Percentiles rank a stretch among this genome's conserved stretches.
These are phyloP conservation scores for Porites australiensis DNA, from an alignment of 64 coral and sea anemone species.

Conservation along the genomic window DNA sequence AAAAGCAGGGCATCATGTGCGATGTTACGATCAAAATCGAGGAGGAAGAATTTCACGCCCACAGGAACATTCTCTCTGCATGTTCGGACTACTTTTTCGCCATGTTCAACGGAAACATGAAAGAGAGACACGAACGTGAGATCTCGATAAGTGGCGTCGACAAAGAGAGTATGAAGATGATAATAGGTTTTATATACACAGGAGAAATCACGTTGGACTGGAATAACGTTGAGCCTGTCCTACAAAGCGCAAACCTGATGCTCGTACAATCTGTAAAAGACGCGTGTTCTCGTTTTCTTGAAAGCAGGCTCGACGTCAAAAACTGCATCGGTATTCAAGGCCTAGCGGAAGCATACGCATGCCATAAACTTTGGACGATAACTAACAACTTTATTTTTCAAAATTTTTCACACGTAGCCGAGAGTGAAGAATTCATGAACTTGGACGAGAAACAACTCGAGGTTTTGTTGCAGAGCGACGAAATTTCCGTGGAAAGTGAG, in stretches of 20 bases:
- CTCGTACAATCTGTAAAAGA: conserved; percentile 99
- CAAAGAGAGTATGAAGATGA: conserved; percentile 95
- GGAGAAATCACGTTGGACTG: conserved; percentile 93
- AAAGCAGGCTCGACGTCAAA: conserved; percentile 90
- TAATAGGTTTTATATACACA: conserved; percentile 97
- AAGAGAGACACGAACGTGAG: conserved; percentile 85
- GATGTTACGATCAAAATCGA: conserved; percentile 93
- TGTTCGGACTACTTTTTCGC: conserved; percentile 99
- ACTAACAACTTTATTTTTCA: conserved; percentile 82
- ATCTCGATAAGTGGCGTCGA: conserved; percentile 86
- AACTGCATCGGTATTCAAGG: conserved; percentile 96
- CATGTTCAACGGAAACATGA: conserved; percentile 99
- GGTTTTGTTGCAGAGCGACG: conserved; percentile 89
- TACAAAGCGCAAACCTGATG: conserved; percentile 96
- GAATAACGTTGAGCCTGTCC: conserved; percentile 91
- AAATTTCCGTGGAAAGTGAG: conserved; percentile 94
- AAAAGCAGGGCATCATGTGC: conserved; percentile 92
- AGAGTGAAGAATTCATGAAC: conserved; percentile 89
- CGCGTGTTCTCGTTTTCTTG: conserved; percentile 95
- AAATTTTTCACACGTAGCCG: conserved; percentile 92
- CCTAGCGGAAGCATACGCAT: conserved; percentile 93
- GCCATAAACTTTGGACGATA: conserved; percentile 84
- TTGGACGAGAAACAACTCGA: conserved; percentile 79
- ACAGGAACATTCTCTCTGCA: conserved; percentile 93
- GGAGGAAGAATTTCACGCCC: conserved; percentile 85